Conservation (phyloP, 2,797 vertebrate species). For the Linurgus olivaceus region DNA sequence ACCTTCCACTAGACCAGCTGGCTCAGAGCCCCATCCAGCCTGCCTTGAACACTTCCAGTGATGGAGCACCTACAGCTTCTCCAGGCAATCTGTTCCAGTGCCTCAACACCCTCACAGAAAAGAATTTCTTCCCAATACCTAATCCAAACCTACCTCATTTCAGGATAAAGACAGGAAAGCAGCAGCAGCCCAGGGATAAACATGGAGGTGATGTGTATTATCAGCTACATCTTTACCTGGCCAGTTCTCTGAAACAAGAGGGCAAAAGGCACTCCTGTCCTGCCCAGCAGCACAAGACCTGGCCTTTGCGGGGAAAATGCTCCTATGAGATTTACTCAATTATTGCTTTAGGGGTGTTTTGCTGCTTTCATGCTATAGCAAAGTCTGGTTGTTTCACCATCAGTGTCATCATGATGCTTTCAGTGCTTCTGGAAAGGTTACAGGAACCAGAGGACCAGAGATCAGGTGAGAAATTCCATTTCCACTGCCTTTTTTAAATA, state of each 20-base stretch:
- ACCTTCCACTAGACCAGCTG: neutral
- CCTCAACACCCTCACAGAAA: neutral
- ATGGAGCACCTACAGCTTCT: neutral
- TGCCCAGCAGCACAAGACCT: neutral
- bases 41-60: neutral
- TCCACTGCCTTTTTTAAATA: slow-evolving; percentile 11
- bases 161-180: neutral
- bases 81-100: neutral
- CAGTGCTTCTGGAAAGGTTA: neutral
- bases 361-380: neutral
- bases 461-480: slow-evolving; percentile 18
- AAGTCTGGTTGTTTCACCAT: neutral
- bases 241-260: neutral
- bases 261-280: neutral
- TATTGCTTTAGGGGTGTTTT: neutral
- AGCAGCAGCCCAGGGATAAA: neutral
- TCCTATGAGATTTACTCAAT: neutral
- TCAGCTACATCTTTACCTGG: neutral
- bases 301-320: neutral
- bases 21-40: neutral
- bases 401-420: accelerated
- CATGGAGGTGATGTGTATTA: neutral
- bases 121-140: neutral
- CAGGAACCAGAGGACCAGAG: neutral
- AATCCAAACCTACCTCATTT: neutral